Evolutionary conservation across 2,113 vertebrate species (phyloP), one percentile per base, ranked within the genome.

Genomic region (Gadus macrocephalus): DNA sequence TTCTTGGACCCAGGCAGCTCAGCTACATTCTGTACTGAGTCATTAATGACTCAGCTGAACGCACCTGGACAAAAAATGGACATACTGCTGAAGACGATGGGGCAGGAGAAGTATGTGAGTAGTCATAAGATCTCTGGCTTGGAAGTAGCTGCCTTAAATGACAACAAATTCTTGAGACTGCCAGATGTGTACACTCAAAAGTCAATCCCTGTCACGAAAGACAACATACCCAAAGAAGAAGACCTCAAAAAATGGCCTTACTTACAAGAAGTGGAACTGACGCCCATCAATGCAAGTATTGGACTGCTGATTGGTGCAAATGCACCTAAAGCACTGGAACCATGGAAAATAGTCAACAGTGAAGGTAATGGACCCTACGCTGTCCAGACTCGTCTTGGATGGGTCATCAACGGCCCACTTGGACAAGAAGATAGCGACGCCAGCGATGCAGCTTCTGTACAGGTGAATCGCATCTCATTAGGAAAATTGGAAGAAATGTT

Each of bases 231-330:
- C 1, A 63, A 6, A 7, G 20, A 66, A 19, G 17, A 27, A 5
- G 62, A 75, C 5, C 1, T 75, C 0, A 1, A 59, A 8, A 65
- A 65, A n/a, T 75, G 68, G 67, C 62, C 68, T 19, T 60, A 75
- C 56, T 25, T 75, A 12, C 11, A 70, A 17, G 67, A 65, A 7
- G 19, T 66, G 1, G 2, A 65, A 11, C 12, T 74, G 6, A 53
- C 55, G 6, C 19, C 19, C 9, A 69, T 74, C 62, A 20, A 69
- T 27, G 22, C 67, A 12, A 67, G 20, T 3, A 2, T 65, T 16
- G 67, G 31, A 15, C 68, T 66, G 20, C 67, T 75, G 4, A 75
- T 75, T 19, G 68, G 63, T 9, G 56, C 58, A 4, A 75, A 70
- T 49, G 58, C 22, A 3, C 42, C 65, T 16, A 73, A 62, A 6